phyloP scores from a whole-genome alignment of 2,797 vertebrate genomes.

The Microchirus variegatus region DNA sequence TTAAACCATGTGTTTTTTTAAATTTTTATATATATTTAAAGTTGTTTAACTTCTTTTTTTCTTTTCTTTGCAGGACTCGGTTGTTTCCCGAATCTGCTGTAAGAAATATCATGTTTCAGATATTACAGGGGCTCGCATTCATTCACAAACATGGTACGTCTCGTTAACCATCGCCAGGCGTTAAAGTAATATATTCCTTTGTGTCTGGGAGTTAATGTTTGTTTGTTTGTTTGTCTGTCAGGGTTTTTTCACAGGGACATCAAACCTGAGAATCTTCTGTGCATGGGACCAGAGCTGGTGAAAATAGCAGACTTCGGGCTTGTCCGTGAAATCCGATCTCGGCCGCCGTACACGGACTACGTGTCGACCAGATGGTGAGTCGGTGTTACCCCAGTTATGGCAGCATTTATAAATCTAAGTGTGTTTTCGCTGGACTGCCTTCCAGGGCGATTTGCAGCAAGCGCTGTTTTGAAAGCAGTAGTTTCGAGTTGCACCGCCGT shows the following conservation, averaged over 20 bases:
- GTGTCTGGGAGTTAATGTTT: not conserved
- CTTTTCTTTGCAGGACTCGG: slow-evolving; percentile 89
- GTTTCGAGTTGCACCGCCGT: no score
- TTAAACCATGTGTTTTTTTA: no score
- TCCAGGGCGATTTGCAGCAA: no score
- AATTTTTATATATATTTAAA: no score
- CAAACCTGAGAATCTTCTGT: slow-evolving; percentile 98
- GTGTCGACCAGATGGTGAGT: slow-evolving; percentile 95
- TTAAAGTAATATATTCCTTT: not conserved
- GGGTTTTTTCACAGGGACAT: slow-evolving; percentile 98
- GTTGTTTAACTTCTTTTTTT: slow-evolving; percentile 40
- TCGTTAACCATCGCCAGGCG: not conserved
- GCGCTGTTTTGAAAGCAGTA: no score
- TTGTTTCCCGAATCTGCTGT: slow-evolving; percentile 97
- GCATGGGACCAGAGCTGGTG: slow-evolving; percentile 97
- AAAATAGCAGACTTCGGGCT: slow-evolving; percentile 99
- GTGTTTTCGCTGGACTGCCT: no score
- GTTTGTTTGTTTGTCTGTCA: slow-evolving; percentile 41
- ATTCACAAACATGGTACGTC: slow-evolving; percentile 88
- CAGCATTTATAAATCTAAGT: not conserved
- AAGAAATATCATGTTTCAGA: slow-evolving; percentile 99
- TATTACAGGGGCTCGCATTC: slow-evolving; percentile 96
- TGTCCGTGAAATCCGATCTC: slow-evolving; percentile 94
- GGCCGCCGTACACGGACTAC: slow-evolving; percentile 97
- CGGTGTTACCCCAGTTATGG: not conserved